Evolutionary conservation across 2,113 vertebrate genomes (phyloP).

Genomic region (Crypturellus undulatus): DNA sequence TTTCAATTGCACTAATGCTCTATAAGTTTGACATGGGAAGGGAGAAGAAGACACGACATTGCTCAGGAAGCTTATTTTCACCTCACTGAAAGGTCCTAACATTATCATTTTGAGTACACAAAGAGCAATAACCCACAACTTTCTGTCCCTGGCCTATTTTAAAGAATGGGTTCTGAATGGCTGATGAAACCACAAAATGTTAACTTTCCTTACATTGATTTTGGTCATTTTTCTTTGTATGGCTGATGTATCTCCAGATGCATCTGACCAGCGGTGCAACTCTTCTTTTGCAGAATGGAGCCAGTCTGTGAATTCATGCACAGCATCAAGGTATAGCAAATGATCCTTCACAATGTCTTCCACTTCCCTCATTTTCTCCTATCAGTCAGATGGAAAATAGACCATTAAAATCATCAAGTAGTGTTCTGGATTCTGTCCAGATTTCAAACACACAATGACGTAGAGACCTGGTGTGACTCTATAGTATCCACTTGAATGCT

Average conservation of each 20-base stretch:
- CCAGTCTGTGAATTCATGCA: constrained; percentile 95
- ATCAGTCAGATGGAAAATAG: background rate
- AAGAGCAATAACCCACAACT: background rate
- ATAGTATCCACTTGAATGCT: background rate
- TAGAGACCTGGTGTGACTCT: background rate
- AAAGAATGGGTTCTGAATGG: background rate
- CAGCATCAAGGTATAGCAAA: constrained; percentile 90
- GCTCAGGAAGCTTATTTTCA: background rate
- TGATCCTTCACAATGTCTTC: constrained; percentile 94
- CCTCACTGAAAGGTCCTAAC: background rate
- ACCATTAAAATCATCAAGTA: background rate
- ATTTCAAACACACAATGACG: background rate
- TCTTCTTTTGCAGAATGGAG: constrained; percentile 96
- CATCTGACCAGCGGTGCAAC: constrained; percentile 93
- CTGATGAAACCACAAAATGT: background rate
- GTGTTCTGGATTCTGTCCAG: background rate
- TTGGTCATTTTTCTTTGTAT: constrained; percentile 88
- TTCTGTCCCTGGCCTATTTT: background rate
- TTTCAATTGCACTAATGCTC: background rate
- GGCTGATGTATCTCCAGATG: constrained; percentile 86
- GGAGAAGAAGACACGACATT: background rate
- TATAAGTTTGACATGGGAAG: background rate
- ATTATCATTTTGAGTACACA: background rate
- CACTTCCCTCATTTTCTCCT: constrained; percentile 91
- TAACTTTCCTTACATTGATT: constrained; percentile 85